Conservation (phyloP, 2,888 invertebrate genomes). For the Syrphus vitripennis region DNA sequence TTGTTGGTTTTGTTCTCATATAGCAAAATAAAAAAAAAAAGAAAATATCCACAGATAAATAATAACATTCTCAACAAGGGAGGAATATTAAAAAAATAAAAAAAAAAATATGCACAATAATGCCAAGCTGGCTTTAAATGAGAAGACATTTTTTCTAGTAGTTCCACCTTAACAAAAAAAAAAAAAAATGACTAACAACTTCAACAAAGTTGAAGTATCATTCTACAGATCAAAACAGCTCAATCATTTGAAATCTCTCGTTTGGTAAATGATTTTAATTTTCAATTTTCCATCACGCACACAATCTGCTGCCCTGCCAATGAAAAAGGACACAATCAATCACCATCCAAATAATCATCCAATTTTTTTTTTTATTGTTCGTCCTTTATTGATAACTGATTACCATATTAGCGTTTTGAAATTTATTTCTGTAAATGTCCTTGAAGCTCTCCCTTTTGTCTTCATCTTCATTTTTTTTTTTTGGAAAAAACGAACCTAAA, state of each 20-base stretch:
- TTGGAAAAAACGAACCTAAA: not conserved
- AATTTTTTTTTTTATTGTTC: not conserved
- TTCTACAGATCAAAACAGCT: constrained; percentile 16
- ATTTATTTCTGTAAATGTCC: constrained; percentile 33
- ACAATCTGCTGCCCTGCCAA: constrained; percentile 39
- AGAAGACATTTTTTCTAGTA: not conserved
- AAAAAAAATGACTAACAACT: constrained; percentile 23
- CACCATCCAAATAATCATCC: constrained; percentile 41
- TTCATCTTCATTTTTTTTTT: not conserved
- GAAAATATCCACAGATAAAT: constrained; percentile 12
- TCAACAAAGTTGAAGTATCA: constrained; percentile 14
- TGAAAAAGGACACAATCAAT: constrained; percentile 43
- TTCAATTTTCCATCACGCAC: constrained; percentile 11
- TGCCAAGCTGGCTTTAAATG: constrained; percentile 17
- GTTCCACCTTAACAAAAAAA: constrained; percentile 10
- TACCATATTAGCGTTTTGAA: constrained; percentile 40
- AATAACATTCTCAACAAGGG: not conserved
- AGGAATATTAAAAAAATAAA: not conserved
- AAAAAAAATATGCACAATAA: constrained; percentile 21
- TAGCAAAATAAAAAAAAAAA: too few relatives aligned
- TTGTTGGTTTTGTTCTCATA: not conserved
- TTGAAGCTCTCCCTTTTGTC: constrained; percentile 12
- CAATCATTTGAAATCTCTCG: constrained; percentile 11
- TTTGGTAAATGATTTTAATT: constrained; percentile 15
- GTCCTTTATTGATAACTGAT: constrained; percentile 32